phyloP scores from a whole-genome alignment of 2,888 invertebrate genomes.

The Drosophila cracens region DNA sequence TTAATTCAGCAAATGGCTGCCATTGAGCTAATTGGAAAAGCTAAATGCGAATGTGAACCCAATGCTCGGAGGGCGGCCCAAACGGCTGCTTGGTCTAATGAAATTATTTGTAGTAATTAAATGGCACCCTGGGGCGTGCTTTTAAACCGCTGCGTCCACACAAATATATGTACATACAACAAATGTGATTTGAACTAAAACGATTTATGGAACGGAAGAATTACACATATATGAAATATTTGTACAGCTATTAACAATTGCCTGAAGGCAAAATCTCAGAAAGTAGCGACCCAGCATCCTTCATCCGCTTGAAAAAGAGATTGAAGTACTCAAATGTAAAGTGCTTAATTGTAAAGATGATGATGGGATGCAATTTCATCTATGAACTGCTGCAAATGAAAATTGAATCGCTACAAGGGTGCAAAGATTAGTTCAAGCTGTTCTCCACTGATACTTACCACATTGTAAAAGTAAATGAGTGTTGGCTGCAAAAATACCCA shows the following conservation, averaged over 20 bases:
- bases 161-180: neutral
- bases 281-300: neutral
- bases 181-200: conserved; percentile 5
- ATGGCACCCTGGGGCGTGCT: conserved; percentile 64
- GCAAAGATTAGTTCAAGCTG: neutral
- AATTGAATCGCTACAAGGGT: neutral
- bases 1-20: conserved; percentile 71
- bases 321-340: conserved; percentile 59
- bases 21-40: conserved; percentile 78
- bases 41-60: conserved; percentile 67
- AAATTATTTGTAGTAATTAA: conserved; percentile 74
- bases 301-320: conserved; percentile 48
- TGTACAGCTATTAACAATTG: neutral
- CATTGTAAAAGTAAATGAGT: neutral
- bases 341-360: conserved; percentile 41
- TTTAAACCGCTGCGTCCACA: conserved; percentile 28
- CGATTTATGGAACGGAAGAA: neutral
- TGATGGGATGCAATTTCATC: conserved; percentile 38
- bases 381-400: conserved; percentile 10
- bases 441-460: neutral
- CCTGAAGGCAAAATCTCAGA: conserved; percentile 28
- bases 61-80: conserved; percentile 40
- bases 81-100: conserved; percentile 55
- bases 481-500: neutral
- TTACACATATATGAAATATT: conserved; percentile 1